A percentile compares a stretch with the other conserved stretches of the same genome.
These are phyloP conservation scores for Porites divaricata DNA, from an alignment of 92 coral and sea anemone species.

Conservation along the genomic window DNA sequence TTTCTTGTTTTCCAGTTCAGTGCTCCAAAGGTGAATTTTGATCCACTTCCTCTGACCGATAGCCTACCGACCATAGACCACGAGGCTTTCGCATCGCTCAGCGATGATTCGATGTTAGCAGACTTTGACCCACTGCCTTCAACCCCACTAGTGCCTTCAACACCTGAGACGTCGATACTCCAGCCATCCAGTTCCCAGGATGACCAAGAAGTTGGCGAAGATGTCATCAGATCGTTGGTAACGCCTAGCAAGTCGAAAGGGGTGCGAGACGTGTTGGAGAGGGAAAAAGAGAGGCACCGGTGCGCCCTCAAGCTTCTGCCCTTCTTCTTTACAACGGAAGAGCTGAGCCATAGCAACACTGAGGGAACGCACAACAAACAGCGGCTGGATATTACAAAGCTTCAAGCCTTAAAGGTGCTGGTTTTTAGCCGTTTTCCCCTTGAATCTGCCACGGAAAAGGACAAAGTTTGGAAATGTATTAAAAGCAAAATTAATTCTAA, in stretches of 20 bases:
- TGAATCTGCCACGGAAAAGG: constrained; percentile 1
- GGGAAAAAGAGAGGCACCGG: too few species aligned
- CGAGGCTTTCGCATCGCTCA: neutral
- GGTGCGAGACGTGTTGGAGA: too few species aligned
- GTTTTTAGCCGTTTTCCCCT: constrained; percentile 6
- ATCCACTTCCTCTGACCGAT: constrained; percentile 10
- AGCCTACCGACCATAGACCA: constrained; percentile 5
- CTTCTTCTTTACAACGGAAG: too few species aligned
- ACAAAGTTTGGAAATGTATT: neutral
- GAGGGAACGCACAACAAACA: too few species aligned
- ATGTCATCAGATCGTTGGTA: too few species aligned
- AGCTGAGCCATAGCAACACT: too few species aligned
- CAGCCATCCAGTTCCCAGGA: too few species aligned
- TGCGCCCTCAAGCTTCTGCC: too few species aligned
- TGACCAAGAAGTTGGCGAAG: too few species aligned
- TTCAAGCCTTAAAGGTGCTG: neutral
- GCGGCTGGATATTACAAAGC: neutral
- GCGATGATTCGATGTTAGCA: constrained; percentile 1
- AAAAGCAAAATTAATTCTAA: constrained; percentile 2
- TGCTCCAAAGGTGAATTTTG: neutral
- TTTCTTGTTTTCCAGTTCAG: constrained; percentile 5
- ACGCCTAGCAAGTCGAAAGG: too few species aligned
- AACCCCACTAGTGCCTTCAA: too few species aligned
- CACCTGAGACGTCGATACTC: too few species aligned
- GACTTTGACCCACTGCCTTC: neutral